Base-by-base conservation (phyloP, 2,113 vertebrate genomes). In the Sapajus apella region DNA sequence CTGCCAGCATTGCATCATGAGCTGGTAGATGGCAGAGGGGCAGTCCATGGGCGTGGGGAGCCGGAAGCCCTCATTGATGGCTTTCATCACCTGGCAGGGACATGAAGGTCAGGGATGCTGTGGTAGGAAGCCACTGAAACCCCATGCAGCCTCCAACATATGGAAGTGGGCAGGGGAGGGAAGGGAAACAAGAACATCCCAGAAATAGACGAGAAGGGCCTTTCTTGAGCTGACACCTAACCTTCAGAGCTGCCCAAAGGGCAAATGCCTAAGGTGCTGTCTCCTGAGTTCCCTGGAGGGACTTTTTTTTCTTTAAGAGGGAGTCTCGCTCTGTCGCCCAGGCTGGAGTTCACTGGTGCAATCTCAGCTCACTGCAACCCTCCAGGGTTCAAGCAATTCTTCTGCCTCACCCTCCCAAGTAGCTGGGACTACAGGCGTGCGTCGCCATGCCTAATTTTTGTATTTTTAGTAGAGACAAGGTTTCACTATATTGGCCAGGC, bases 1-100 rank as follows among this genome's bases (percentile, higher is more conserved):
- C 93, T 99, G 99, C 99, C 99, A 99, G 97, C 99, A 99, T 96
- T 99, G 99, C 98, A 99, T 98, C 99, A 99, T 99, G 87, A 99
- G 99, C 98, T 99, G 99, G 97, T 99, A 99, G 96, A 99, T 99
- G 2, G 99, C 99, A 0, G 99, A 99, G 2, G 99, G 99, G 18
- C 99, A 99, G 96, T 99, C 99, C 99, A 99, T 99, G 0, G 99
- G 99, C 0, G 99, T 99, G 0, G 99, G 99, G 1, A 99, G 99
- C 95, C 99, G 99, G 98, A 99, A 99, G 12, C 99, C 99, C 5
- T 99, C 99, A 0, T 99, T 99, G 97, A 99, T 99, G 58, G 99
- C 99, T 79, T 99, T 99, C 99, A 99, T 99, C 96, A 99, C 99
- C 99, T 99, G 97, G 61, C 1, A 6, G 8, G 17, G 45, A 43